phyloP scores from a whole-genome alignment of 2,797 vertebrate species.

The Aldrovandia affinis region DNA sequence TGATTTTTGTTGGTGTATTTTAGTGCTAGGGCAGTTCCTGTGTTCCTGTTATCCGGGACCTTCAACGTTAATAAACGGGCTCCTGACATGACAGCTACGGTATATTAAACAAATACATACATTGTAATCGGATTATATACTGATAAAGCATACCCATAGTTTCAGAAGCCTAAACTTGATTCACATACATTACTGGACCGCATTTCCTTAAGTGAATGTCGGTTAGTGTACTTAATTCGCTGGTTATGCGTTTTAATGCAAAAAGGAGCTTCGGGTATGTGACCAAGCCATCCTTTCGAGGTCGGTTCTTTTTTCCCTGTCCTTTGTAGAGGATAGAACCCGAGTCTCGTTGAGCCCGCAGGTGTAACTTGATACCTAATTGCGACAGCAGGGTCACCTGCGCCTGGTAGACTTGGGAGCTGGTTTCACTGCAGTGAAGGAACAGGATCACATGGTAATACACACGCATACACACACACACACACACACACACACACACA shows the following conservation, averaged over 20 bases:
- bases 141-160: not conserved
- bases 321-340: not conserved
- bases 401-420: not conserved
- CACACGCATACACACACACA: not conserved
- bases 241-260: not conserved
- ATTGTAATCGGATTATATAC: not conserved
- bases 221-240: not conserved
- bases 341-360: conserved; percentile 4
- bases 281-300: not conserved
- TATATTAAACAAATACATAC: not conserved
- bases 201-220: not conserved
- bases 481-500: not conserved
- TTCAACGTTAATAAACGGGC: not conserved
- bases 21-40: not conserved
- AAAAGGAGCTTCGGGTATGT: not conserved
- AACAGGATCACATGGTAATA: not conserved
- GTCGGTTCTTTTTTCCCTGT: conserved; percentile 2
- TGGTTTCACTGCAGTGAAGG: conserved; percentile 36
- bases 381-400: not conserved
- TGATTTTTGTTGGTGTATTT: not conserved
- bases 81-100: not conserved
- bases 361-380: conserved; percentile 29
- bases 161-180: not conserved
- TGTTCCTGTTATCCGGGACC: not conserved
- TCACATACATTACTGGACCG: too few species aligned